Base-by-base conservation (phyloP, 2,797 vertebrate species). In the Saguinus oedipus region DNA sequence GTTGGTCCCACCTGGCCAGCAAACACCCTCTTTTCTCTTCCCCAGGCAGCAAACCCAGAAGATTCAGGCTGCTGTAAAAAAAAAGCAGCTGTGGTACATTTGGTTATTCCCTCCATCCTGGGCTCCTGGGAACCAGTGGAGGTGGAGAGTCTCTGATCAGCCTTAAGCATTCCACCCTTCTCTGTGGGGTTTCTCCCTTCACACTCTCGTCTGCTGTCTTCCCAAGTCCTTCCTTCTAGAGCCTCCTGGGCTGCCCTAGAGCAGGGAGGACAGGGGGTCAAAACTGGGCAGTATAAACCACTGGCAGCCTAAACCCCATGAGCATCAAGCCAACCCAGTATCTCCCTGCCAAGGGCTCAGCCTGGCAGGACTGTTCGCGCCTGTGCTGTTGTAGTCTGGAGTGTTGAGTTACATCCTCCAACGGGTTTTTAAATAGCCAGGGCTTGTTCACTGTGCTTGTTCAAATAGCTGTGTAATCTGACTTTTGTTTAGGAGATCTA, bases 291-390 rank as follows among this genome's bases (percentile, higher is more conserved):
- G 42, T 55, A 3, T 1, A 8, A 80, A 36, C 13, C 17, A 44
- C 55, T 42, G 24, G 55, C 17, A 11, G 55, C 81, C 12, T 76
- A 14, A 7, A 13, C 19, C 33, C 26, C 1, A 2, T 22, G 42
- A 57, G 36, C 17, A 30, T 3, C 30, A 17, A 22, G 13, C 20
- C 53, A 75, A 14, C 74, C 33, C 22, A 48, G 5, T 17, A n/a
- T 48, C 44, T 46, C 55, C 12, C 4, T 44, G 15, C 48, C 20
- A 9, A 27, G 57, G 75, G 81, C 53, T n/a, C 44, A 72, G 24
- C 46, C 15, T 50, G 36, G 30, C 14, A n/a, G 26, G 46, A 24
- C 39, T 19, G 26, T 11, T 53, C 4, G 0, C 0, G 11, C 10
- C 75, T 17, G 7, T 5, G 22, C 44, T 44, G 3, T 19, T 50